Evolutionary conservation across 2,113 vertebrate species (phyloP).

Genomic region (Talpa occidentalis): DNA sequence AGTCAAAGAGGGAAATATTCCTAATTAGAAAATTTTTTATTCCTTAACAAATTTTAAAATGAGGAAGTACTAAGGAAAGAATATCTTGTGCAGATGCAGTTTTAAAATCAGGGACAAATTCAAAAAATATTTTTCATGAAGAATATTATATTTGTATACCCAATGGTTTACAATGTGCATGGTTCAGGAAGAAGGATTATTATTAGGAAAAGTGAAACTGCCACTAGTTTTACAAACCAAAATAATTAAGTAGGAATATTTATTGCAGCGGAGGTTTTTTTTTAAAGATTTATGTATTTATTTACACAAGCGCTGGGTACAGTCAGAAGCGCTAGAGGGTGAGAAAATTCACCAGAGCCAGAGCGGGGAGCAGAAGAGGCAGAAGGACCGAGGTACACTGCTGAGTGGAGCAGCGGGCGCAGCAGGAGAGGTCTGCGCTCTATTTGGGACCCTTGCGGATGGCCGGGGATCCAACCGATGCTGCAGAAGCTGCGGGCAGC

Average conservation of each 20-base stretch:
- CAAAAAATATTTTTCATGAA: neutral
- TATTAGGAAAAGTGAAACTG: neutral
- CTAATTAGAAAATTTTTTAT: neutral
- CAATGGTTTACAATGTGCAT: neutral
- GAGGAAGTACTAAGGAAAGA: neutral
- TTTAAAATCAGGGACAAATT: neutral
- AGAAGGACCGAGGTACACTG: too few species aligned
- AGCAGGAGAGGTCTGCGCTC: too few species aligned
- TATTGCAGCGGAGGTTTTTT: neutral
- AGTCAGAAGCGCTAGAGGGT: too few species aligned
- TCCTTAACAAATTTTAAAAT: neutral
- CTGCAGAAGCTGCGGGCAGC: too few species aligned
- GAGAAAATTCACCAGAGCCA: too few species aligned
- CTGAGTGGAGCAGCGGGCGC: too few species aligned
- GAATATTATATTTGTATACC: neutral
- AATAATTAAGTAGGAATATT: neutral
- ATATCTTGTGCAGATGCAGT: neutral
- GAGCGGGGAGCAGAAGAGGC: too few species aligned
- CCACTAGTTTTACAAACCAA: neutral
- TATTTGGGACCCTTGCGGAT: too few species aligned
- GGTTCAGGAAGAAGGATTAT: neutral
- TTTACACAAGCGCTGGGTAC: too few species aligned
- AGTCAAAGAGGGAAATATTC: neutral
- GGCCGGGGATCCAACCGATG: too few species aligned
- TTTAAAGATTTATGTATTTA: too few species aligned